These are phyloP conservation scores for Mus caroli DNA, from an alignment of 2,797 vertebrate species.

Conservation along the genomic window DNA sequence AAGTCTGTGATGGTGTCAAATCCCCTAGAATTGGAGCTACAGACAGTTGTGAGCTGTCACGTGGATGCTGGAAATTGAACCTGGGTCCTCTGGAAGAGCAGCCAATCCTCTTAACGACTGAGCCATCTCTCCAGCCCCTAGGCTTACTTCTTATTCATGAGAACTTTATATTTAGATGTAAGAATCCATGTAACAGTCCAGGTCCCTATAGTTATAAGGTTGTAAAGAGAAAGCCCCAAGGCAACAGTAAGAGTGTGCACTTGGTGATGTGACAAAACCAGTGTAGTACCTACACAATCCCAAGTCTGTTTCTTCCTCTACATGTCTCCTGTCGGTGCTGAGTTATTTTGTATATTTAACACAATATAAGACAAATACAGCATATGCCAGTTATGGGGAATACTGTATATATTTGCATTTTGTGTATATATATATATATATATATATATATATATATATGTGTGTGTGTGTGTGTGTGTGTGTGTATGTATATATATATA, in stretches of 20 bases:
- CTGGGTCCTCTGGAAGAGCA: neutral
- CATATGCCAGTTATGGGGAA: neutral
- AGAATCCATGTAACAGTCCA: slow-evolving; percentile 56
- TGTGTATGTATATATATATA: too few species aligned
- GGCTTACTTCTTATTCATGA: slow-evolving; percentile 35
- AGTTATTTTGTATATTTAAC: slow-evolving; percentile 52
- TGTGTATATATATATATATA: neutral
- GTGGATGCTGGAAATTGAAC: neutral
- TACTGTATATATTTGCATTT: neutral
- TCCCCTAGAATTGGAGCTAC: neutral
- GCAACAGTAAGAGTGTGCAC: slow-evolving; percentile 55
- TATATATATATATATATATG: neutral
- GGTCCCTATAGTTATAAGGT: neutral
- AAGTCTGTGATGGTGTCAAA: neutral
- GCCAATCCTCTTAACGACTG: neutral
- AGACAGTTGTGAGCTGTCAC: neutral
- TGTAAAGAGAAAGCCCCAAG: neutral
- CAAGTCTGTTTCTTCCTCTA: slow-evolving; percentile 11
- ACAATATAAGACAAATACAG: slow-evolving; percentile 29
- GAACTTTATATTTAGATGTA: slow-evolving; percentile 45
- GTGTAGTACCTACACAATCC: slow-evolving; percentile 3
- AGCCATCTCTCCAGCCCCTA: neutral
- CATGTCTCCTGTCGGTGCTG: slow-evolving; percentile 60
- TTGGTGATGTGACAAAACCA: slow-evolving; percentile 8
- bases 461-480: neutral